Evolutionary conservation across 2,888 invertebrate genomes (phyloP).

Genomic region (Terebella lapidaria): DNA sequence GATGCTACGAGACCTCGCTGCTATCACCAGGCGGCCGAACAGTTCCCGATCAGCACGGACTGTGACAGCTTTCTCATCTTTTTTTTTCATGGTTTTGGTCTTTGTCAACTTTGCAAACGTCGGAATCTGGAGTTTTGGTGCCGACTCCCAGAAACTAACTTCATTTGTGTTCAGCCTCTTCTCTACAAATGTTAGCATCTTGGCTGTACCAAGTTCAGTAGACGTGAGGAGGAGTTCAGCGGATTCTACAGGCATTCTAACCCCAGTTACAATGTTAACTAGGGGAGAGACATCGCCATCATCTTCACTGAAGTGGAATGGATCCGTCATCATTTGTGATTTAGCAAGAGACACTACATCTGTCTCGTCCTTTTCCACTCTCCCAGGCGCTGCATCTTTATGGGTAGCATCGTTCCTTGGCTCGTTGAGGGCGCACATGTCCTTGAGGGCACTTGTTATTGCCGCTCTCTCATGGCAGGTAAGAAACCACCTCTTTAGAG

Average conservation of each 20-base stretch:
- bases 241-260: no score
- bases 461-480: conserved; percentile 1
- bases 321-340: not conserved
- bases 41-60: conserved; percentile 2
- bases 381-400: not conserved
- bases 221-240: no score
- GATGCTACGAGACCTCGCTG: conserved; percentile 7
- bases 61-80: not conserved
- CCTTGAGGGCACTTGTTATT: not conserved
- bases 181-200: not conserved
- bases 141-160: not conserved
- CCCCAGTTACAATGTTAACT: no score
- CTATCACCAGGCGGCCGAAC: conserved; percentile 7
- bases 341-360: not conserved
- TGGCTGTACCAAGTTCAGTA: no score
- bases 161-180: conserved; percentile 3
- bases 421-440: not conserved
- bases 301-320: no score
- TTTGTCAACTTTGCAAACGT: conserved; percentile 3
- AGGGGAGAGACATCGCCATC: no score
- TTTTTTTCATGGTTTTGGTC: not conserved
- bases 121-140: conserved; percentile 5
- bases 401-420: not conserved
- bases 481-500: not conserved
- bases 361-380: not conserved